Conservation (phyloP, 2,113 vertebrate species). For the Atlantisia rogersi region DNA sequence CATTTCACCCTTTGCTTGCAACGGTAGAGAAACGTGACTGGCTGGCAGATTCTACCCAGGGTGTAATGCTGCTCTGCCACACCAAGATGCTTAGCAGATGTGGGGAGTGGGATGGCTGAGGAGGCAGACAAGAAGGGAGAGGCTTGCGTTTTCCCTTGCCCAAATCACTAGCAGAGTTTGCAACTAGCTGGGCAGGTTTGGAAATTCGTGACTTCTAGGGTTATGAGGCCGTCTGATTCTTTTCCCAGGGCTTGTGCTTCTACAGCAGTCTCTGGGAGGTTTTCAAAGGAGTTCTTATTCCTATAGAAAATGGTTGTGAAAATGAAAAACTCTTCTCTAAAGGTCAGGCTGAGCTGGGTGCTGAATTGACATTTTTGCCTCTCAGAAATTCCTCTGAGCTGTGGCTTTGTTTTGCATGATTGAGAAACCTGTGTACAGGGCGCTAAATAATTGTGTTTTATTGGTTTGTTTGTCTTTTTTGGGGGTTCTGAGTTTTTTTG, state of each 20-base stretch:
- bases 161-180: neutral
- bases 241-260: neutral
- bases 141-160: neutral
- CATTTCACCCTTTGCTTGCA: neutral
- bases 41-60: neutral
- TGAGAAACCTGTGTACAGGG: neutral
- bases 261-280: neutral
- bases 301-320: neutral
- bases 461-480: neutral
- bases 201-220: neutral
- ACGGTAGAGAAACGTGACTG: neutral
- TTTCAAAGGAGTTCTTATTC: constrained; percentile 2
- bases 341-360: constrained; percentile 29
- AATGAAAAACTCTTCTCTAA: constrained; percentile 8
- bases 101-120: neutral
- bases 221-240: neutral
- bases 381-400: constrained; percentile 20
- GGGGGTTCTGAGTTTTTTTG: neutral
- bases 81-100: neutral
- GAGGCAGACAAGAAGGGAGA: neutral
- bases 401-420: neutral
- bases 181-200: neutral
- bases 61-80: accelerated
- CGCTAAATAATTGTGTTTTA: neutral
- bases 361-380: constrained; percentile 49